Percentiles rank a stretch among this genome's conserved stretches.
Evolutionary conservation across 1,140 invertebrate genomes (phyloP).

Genomic region (Hestina assimilis): DNA sequence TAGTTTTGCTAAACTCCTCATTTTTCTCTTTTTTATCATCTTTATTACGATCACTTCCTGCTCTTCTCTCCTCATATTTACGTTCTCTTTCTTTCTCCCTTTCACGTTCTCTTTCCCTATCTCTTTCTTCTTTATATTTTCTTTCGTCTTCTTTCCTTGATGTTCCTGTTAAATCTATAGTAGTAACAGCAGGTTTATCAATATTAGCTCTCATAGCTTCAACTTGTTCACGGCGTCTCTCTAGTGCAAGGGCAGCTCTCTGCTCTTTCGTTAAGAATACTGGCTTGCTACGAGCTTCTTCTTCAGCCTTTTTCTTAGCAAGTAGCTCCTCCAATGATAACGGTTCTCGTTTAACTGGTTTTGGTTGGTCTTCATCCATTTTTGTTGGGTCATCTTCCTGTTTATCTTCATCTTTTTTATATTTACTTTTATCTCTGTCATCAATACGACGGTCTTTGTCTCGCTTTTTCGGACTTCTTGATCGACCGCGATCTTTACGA

Average conservation of each 20-base stretch:
- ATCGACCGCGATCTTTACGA: slow-evolving; percentile 49
- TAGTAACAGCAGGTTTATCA: slow-evolving; percentile 60
- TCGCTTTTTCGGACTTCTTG: slow-evolving; percentile 59
- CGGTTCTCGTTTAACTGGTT: slow-evolving; percentile 88
- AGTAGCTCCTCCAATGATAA: slow-evolving; percentile 97
- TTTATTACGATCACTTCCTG: slow-evolving; percentile 46
- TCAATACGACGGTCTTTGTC: slow-evolving; percentile 62
- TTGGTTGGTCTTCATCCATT: slow-evolving; percentile 52
- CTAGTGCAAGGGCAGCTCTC: slow-evolving; percentile 91
- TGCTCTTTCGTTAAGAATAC: slow-evolving; percentile 99
- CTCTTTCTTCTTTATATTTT: slow-evolving; percentile 61
- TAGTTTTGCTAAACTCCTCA: slow-evolving; percentile 81
- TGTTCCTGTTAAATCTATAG: slow-evolving; percentile 70
- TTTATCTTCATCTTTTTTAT: slow-evolving; percentile 71
- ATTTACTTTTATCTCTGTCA: slow-evolving; percentile 69
- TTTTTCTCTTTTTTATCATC: slow-evolving; percentile 70
- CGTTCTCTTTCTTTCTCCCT: slow-evolving; percentile 62
- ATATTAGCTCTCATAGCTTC: slow-evolving; percentile 80
- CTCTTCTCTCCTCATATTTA: slow-evolving; percentile 65
- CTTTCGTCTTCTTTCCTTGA: slow-evolving; percentile 69
- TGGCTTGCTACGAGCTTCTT: slow-evolving; percentile 94
- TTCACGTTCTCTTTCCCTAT: slow-evolving; percentile 53
- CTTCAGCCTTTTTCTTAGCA: slow-evolving; percentile 97
- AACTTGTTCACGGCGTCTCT: slow-evolving; percentile 92
- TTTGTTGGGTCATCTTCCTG: slow-evolving; percentile 64